phyloP scores from a whole-genome alignment of 1,140 invertebrate genomes.

The Apis mellifera region DNA sequence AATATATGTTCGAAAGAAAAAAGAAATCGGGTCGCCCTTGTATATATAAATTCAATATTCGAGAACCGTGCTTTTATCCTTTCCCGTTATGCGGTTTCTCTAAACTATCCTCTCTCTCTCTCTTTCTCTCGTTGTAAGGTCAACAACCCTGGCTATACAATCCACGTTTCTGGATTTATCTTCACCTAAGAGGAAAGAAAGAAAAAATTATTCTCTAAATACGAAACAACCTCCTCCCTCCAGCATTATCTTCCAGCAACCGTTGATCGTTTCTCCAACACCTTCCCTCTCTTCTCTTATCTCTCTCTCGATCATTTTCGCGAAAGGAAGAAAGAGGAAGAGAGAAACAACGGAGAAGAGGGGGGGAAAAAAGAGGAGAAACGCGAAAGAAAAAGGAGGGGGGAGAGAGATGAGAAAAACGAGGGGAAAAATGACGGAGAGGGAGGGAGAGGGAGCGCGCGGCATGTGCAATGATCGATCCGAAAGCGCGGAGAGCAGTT shows the following conservation, averaged over 20 bases:
- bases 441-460: neutral
- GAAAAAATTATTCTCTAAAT: constrained; percentile 35
- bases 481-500: constrained; percentile 15
- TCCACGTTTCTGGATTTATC: constrained; percentile 35
- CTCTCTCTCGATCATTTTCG: neutral
- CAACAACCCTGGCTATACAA: constrained; percentile 47
- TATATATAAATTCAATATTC: constrained; percentile 48
- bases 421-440: neutral
- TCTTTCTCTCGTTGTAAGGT: constrained; percentile 29
- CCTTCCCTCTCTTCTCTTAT: no score
- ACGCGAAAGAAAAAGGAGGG: neutral
- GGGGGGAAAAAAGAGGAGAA: neutral
- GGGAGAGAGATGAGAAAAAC: neutral
- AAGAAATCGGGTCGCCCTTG: constrained; percentile 31
- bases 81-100: constrained; percentile 45
- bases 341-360: no score
- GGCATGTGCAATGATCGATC: constrained; percentile 27
- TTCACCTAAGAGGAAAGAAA: neutral
- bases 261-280: neutral
- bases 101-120: constrained; percentile 32
- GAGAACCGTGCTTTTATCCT: constrained; percentile 41
- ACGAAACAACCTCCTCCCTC: neutral
- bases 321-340: no score
- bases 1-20: neutral
- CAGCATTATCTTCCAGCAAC: neutral